These are phyloP conservation scores for Lytechinus variegatus DNA, from an alignment of 35 echinoderm and acorn worm genomes.

Conservation along the genomic window DNA sequence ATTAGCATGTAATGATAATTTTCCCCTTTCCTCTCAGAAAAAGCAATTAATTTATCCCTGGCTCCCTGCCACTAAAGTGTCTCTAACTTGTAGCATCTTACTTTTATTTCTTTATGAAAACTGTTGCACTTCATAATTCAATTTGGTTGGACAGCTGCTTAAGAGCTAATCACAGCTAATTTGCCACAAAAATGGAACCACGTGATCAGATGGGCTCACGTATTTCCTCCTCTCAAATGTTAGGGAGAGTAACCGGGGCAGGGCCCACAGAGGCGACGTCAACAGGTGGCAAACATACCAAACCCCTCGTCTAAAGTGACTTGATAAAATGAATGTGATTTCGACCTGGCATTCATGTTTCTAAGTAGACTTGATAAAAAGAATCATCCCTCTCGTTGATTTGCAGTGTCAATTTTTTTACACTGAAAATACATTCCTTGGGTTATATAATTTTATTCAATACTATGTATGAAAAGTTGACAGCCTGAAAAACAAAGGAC, in stretches of 20 bases:
- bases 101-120: background rate
- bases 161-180: background rate
- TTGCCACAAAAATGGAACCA: slow-evolving; percentile 6
- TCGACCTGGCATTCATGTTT: background rate
- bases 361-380: background rate
- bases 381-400: background rate
- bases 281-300: background rate
- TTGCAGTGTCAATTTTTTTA: background rate
- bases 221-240: background rate
- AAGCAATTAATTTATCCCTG: slow-evolving; percentile 34
- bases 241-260: background rate
- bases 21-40: background rate
- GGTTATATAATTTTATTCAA: background rate
- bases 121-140: background rate
- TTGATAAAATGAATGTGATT: background rate
- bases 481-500: background rate
- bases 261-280: background rate
- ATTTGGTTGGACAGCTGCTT: background rate
- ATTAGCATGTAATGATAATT: slow-evolving; percentile 15
- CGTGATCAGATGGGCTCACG: background rate
- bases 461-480: background rate
- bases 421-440: background rate
- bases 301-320: background rate
- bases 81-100: slow-evolving; percentile 1
- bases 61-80: slow-evolving; percentile 26